phyloP scores from a whole-genome alignment of 2,888 invertebrate species.

The Agrochola lota region DNA sequence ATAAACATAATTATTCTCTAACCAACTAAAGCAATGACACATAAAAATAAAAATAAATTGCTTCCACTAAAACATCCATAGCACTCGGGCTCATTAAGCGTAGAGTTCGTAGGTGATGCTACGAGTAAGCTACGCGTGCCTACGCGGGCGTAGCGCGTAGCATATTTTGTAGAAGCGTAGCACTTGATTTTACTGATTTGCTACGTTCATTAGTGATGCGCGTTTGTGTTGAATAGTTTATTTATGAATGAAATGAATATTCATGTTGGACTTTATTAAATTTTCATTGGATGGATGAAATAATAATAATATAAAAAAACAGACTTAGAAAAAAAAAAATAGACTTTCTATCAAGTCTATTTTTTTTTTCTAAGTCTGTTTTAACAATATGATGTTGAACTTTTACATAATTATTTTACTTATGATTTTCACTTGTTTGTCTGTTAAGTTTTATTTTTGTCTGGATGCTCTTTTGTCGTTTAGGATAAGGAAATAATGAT shows the following conservation, averaged over 20 bases:
- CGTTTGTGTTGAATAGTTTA: conserved; percentile 21
- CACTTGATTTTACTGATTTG: conserved; percentile 30
- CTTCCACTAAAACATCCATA: background rate
- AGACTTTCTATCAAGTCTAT: no score
- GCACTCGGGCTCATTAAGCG: background rate
- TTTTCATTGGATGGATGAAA: background rate
- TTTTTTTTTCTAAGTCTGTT: no score
- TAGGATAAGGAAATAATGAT: background rate
- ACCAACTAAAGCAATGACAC: background rate
- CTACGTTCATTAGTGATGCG: conserved; percentile 43
- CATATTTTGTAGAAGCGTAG: conserved; percentile 59
- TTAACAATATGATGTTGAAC: no score
- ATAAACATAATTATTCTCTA: background rate
- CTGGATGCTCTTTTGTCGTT: no score
- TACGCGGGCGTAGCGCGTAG: conserved; percentile 61
- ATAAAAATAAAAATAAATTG: no score
- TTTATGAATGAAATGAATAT: background rate
- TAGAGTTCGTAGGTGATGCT: conserved; percentile 53
- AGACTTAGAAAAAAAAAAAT: no score
- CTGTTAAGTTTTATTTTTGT: background rate
- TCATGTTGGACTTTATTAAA: background rate
- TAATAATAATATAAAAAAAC: no score
- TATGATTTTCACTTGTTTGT: background rate
- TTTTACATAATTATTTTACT: no score
- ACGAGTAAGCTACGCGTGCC: conserved; percentile 59